Base-by-base conservation (phyloP, 2,888 invertebrate species). In the Drosophila mulleri region DNA sequence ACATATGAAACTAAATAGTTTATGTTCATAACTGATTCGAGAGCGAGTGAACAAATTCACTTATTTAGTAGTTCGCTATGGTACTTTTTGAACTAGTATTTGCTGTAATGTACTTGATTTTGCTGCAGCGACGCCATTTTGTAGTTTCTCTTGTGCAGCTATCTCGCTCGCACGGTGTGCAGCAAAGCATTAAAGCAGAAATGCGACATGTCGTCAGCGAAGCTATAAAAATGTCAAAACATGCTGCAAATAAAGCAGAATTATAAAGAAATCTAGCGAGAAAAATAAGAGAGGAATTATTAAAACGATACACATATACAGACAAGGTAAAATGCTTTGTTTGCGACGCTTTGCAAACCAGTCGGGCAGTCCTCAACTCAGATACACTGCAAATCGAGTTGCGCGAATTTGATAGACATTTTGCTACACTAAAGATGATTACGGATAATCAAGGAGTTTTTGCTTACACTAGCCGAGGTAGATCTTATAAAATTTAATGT, bases 211-310 rank as follows among this genome's bases (percentile, higher is more conserved):
- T 86, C 69, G 74, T 77, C 67, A 67, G 63, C 77, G 85, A 85
- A 85, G 85, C 85, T 82, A 84, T 89, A 86, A 78, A 85, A 89
- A 86, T 85, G 78, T 82, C 75, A 80, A 73, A 89, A 75, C 72
- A 70, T 70, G 68, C 78, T 54, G 56, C 83, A 81, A 86, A 86
- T 72, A 74, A 59, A 66, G 63, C 69, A 74, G 58, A 86, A 86
- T 83, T 88, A 86, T 88, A 73, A 74, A 78, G 86, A 72, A 84
- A 86, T 81, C 79, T 83, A 76, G 65, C 52, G 41, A 67, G 62
- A 60, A 57, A 47, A 39, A 48, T 26, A 59, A 65, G 37, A 64
- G 57, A 52, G 52, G 9, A 48, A 56, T 54, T 53, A 70, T 68
- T 35, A 73, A 73, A 69, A 62, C 50, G 20, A 62, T 72, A 70